Evolutionary conservation across 2,113 vertebrate genomes (phyloP).

Genomic region (Donacobius atricapilla): DNA sequence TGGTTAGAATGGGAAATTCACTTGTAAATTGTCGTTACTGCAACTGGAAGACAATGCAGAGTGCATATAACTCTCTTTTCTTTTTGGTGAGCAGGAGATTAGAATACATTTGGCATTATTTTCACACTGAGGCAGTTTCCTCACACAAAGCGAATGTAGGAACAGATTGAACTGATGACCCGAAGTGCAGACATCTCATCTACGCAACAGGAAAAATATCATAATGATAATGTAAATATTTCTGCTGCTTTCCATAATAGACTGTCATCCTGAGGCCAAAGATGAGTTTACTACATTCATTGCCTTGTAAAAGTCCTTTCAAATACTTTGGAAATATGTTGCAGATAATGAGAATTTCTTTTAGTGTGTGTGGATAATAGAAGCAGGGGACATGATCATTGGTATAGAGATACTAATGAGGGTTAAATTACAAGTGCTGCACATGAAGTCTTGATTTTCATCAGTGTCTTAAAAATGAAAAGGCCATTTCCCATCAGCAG

Average conservation of each 20-base stretch:
- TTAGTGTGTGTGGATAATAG: background rate
- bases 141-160: background rate
- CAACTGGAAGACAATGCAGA: background rate
- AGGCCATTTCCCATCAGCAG: background rate
- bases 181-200: background rate
- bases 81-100: background rate
- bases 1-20: background rate
- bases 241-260: background rate
- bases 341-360: background rate
- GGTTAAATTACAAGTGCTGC: background rate
- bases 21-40: background rate
- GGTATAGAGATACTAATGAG: background rate
- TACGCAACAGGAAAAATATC: background rate
- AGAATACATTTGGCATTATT: background rate
- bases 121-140: background rate
- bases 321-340: background rate
- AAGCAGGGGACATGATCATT: background rate
- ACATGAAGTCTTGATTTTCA: background rate
- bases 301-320: background rate
- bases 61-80: background rate
- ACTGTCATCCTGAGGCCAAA: background rate
- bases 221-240: conserved; percentile 8
- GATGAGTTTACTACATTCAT: background rate
- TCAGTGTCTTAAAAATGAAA: background rate
- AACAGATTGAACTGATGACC: background rate